Evolutionary conservation across 2,888 invertebrate species (phyloP).

Genomic region (Phengaris arion): DNA sequence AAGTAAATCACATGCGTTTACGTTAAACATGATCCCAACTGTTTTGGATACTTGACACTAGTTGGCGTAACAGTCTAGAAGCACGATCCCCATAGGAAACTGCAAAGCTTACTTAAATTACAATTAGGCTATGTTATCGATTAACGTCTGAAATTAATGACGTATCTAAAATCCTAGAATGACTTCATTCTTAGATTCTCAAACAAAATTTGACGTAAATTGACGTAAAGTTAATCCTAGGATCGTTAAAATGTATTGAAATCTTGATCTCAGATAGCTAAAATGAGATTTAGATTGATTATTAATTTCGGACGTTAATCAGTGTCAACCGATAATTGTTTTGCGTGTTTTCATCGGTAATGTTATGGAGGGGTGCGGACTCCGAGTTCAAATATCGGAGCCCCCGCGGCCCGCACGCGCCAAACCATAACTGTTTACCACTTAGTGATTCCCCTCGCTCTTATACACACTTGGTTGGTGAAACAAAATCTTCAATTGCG

Average conservation of each 20-base stretch:
- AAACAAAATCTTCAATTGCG: background rate
- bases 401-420: conserved; percentile 24
- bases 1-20: too few species aligned
- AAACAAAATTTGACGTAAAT: too few species aligned
- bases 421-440: conserved; percentile 36
- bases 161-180: too few species aligned
- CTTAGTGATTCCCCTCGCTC: conserved; percentile 42
- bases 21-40: too few species aligned
- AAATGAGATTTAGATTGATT: too few species aligned
- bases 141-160: background rate
- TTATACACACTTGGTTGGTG: background rate
- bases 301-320: background rate
- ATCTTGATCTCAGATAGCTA: too few species aligned
- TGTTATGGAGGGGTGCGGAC: conserved; percentile 17
- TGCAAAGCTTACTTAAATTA: background rate
- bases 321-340: conserved; percentile 11
- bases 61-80: too few species aligned
- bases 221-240: too few species aligned
- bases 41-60: too few species aligned
- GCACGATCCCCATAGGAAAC: too few species aligned
- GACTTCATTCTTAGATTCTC: too few species aligned
- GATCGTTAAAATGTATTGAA: too few species aligned
- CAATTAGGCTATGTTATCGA: background rate
- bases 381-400: conserved; percentile 32
- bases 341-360: conserved; percentile 18